Evolutionary conservation across 2,113 vertebrate genomes (phyloP), one percentile per base, ranked within the genome.

Genomic region (Dromaius novaehollandiae): DNA sequence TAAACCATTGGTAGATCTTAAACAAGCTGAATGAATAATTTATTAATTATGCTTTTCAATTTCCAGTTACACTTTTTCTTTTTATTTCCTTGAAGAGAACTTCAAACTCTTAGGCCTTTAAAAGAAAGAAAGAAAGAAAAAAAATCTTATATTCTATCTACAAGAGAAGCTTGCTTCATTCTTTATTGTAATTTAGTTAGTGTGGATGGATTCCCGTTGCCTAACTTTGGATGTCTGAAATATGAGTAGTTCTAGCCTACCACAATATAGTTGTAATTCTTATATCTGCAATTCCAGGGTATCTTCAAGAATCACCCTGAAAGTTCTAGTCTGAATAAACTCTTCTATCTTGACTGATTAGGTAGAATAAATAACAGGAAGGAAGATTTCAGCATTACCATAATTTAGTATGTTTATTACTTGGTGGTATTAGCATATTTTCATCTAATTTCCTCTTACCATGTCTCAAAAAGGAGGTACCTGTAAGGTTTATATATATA

Each of bases 381-480:
- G 64, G 9, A 5, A 83, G 22, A 51, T 48, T 48, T 48, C 19
- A 19, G 19, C 19, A 48, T 36, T 60, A 69, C 2, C 38, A 38
- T 38, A 38, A 38, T 38, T 38, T 38, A 38, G 8, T 40, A 4
- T 34, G 34, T 32, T 64, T 73, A 51, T 50, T n/a, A 3, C 42
- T 10, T 44, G 44, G 15, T 1, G 0, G 1, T 60, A 68, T 40
- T 55, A 86, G 1, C 8, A 36, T 64, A 80, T 64, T 77, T 77
- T 7, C 2, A 55, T 80, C 46, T 74, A 13, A 44, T 71, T 82
- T 90, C 53, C 9, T 58, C 7, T 36, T n/a, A 38, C 2, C 22
- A 0, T 25, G 6, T 20, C 18, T 32, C 9, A 56, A 12, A 25
- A 36, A 65, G 38, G 24, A 13, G 1, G 2, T 11, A 50, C 1